Base-by-base conservation (phyloP, 2,113 vertebrate species). In the Tor tambroides region DNA sequence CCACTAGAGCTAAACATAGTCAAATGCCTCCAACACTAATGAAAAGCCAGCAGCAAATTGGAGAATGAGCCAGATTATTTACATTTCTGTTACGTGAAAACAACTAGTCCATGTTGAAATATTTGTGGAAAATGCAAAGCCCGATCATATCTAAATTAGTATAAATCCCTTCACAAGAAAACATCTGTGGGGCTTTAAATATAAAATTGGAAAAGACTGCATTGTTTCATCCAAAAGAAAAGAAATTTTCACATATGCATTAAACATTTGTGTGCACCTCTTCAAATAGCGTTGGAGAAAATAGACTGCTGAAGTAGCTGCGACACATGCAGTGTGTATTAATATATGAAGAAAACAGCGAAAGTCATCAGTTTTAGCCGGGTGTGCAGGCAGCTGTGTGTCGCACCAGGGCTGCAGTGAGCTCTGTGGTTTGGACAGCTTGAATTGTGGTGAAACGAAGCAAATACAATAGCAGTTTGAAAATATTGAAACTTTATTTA, bases 281-380 rank as follows among this genome's bases (percentile, higher is more conserved):
- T 59, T 74, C 54, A 83, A 87, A 86, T 84, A 81, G 81, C 26
- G 21, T 0, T 41, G 65, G 43, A 19, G 76, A 89, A 91, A 94
- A 94, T 89, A 90, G 88, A 72, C 32, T 59, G 80, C 56, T 43
- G 84, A 87, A 84, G 32, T 75, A 85, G 82, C 86, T 89, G 86
- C 91, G 35, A 79, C 85, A 90, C 51, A 82, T 83, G 80, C 77
- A 69, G 43, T 80, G 87, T 91, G 84, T 94, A 93, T 94, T 93
- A 93, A 94, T 93, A 94, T 87, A 88, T 59, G 61, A 23, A 86
- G 90, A 93, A 94, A 95, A 93, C 87, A 78, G 87, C 89, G 67
- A 89, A 88, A 90, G 91, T 93, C 92, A 90, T 93, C 90, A 88
- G 91, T 91, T 92, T 91, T 46, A 23, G 85, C n/a, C 14, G 59